Evolutionary conservation across 2,888 invertebrate species (phyloP).

Genomic region (Conchocele bisecta): DNA sequence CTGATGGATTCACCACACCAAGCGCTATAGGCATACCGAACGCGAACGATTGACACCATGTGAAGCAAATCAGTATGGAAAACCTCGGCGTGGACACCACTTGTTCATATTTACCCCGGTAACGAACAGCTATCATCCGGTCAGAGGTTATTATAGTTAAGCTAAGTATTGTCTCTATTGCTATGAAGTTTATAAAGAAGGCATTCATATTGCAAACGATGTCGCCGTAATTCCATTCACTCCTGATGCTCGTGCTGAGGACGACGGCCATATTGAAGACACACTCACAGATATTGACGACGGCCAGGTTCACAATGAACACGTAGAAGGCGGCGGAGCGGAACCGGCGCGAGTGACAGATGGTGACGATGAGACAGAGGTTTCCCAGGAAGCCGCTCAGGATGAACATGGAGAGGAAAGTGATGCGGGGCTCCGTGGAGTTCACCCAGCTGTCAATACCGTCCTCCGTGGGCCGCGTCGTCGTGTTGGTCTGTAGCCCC

Average conservation of each 20-base stretch:
- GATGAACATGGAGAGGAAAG: conserved; percentile 72
- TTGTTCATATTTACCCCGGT: conserved; percentile 61
- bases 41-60: conserved; percentile 74
- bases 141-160: conserved; percentile 70
- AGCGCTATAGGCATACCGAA: conserved; percentile 73
- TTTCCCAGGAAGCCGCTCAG: conserved; percentile 72
- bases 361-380: conserved; percentile 68
- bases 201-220: conserved; percentile 71
- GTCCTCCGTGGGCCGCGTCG: neutral
- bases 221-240: conserved; percentile 69
- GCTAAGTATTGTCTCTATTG: conserved; percentile 65
- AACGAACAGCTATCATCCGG: conserved; percentile 70
- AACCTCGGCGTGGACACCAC: conserved; percentile 61
- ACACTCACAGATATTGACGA: conserved; percentile 73
- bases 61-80: conserved; percentile 61
- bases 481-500: neutral
- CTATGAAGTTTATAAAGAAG: conserved; percentile 69
- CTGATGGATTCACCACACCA: conserved; percentile 61
- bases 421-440: conserved; percentile 49
- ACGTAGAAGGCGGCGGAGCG: conserved; percentile 64
- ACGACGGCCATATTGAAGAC: conserved; percentile 75
- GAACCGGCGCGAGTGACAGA: conserved; percentile 68
- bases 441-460: conserved; percentile 31
- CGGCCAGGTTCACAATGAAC: conserved; percentile 70
- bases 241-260: conserved; percentile 66